These are phyloP conservation scores for Ficedula albicollis DNA, from an alignment of 2,797 vertebrate species.

Conservation along the genomic window DNA sequence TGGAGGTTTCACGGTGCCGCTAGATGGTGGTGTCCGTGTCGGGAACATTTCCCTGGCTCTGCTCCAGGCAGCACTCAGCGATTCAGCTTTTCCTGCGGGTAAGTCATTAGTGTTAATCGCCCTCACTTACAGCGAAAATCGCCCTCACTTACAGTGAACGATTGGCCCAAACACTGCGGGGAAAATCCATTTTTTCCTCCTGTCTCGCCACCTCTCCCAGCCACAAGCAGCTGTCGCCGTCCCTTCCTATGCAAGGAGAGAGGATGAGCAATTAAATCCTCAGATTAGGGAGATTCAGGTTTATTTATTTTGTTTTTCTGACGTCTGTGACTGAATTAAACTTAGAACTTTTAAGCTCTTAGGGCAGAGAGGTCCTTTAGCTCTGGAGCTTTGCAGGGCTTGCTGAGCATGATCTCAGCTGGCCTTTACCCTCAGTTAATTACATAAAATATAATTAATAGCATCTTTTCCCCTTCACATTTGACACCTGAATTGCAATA, in stretches of 20 bases:
- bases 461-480: neutral
- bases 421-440: neutral
- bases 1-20: neutral
- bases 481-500: neutral
- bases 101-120: neutral
- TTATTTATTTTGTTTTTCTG: neutral
- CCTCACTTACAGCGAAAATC: neutral
- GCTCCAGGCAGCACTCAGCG: fast-evolving
- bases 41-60: neutral
- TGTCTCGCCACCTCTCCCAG: neutral
- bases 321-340: neutral
- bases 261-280: neutral
- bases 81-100: neutral
- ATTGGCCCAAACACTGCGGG: neutral
- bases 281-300: neutral
- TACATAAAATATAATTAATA: neutral
- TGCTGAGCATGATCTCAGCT: neutral
- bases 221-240: fast-evolving
- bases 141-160: neutral
- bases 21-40: constrained; percentile 33
- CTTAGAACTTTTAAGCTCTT: neutral
- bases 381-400: neutral
- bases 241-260: neutral
- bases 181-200: neutral
- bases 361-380: neutral